These are phyloP conservation scores for Allolobophora icterica DNA, from an alignment of 2,888 invertebrate species.

Conservation along the genomic window DNA sequence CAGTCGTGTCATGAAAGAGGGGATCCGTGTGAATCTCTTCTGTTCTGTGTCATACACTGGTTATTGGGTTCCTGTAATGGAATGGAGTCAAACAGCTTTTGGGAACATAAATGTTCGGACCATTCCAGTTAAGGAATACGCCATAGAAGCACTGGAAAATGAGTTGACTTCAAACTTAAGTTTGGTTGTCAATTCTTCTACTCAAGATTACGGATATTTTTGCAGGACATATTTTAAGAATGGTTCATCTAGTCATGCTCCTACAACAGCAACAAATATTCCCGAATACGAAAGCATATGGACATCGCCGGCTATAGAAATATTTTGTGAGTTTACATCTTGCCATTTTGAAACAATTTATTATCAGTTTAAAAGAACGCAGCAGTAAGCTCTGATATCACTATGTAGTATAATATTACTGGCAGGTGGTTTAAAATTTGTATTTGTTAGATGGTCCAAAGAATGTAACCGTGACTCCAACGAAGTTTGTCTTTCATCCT, in stretches of 20 bases:
- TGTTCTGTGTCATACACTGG: not conserved
- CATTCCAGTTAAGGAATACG: not conserved
- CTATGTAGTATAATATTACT: no score
- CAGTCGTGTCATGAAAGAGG: not conserved
- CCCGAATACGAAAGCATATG: constrained; percentile 4
- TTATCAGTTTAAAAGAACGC: no score
- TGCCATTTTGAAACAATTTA: no score
- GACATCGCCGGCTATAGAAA: not conserved
- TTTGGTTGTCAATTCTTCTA: not conserved
- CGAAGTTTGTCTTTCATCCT: not conserved
- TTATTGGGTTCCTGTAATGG: not conserved
- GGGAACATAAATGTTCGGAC: not conserved
- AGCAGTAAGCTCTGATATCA: no score
- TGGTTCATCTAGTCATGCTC: not conserved
- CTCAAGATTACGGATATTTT: not conserved
- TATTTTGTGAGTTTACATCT: not conserved
- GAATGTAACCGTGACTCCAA: not conserved
- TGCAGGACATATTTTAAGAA: not conserved
- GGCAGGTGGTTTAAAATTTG: not conserved
- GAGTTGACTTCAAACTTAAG: not conserved
- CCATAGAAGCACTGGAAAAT: not conserved
- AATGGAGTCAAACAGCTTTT: not conserved
- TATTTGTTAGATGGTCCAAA: not conserved
- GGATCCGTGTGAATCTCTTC: not conserved
- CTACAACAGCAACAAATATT: not conserved